Conservation (phyloP, 1,140 invertebrate genomes). For the Pogonomyrmex barbatus region DNA sequence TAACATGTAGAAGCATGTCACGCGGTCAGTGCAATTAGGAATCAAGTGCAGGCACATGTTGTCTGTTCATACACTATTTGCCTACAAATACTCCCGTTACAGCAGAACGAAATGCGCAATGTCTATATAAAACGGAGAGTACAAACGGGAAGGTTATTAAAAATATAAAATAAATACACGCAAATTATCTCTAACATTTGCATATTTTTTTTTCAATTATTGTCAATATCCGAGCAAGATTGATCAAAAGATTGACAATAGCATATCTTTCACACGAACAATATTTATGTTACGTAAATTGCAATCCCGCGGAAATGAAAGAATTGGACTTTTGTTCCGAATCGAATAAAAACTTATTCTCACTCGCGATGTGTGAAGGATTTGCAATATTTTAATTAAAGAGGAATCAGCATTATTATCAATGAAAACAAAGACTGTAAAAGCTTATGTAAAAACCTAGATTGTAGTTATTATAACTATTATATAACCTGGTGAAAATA, state of each 20-base stretch:
- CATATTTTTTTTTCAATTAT: neutral
- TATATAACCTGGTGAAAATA: constrained; percentile 10
- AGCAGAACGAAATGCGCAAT: neutral
- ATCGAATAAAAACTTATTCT: constrained; percentile 24
- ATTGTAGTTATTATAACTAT: neutral
- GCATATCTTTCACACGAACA: neutral
- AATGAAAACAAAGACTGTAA: constrained; percentile 14
- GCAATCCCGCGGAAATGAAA: neutral
- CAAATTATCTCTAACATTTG: neutral
- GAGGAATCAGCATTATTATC: neutral
- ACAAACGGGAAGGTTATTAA: neutral
- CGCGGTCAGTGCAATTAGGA: constrained; percentile 48
- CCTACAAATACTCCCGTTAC: constrained; percentile 2
- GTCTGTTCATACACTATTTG: constrained; percentile 30
- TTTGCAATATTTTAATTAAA: constrained; percentile 30
- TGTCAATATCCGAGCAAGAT: neutral
- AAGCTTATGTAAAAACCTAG: neutral
- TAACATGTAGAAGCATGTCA: constrained; percentile 17
- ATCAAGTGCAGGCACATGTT: constrained; percentile 33
- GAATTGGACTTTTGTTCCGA: neutral
- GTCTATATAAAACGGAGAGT: neutral
- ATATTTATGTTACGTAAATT: neutral
- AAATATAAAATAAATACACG: neutral
- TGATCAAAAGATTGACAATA: no score
- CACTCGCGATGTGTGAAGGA: neutral